A percentile compares a stretch with the other conserved stretches of the same genome.
These are phyloP conservation scores for Struthio camelus DNA, from an alignment of 2,113 vertebrate genomes.

Conservation along the genomic window DNA sequence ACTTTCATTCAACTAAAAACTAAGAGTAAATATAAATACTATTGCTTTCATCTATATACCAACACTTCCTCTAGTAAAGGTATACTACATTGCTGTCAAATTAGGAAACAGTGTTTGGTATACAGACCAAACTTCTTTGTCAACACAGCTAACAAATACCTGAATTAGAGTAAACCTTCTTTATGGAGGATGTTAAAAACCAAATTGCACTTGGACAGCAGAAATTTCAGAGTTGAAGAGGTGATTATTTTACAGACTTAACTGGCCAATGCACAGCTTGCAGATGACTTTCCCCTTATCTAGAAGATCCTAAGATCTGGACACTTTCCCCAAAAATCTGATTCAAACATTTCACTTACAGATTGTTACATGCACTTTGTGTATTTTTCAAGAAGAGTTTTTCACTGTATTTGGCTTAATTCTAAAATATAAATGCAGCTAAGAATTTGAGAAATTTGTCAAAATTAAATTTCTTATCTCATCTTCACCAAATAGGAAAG, in stretches of 20 bases:
- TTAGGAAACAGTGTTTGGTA: background rate
- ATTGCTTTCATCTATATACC: background rate
- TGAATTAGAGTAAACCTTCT: background rate
- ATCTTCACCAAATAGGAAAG: background rate
- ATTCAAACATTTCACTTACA: too few species aligned
- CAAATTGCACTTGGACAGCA: background rate
- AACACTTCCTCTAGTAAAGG: background rate
- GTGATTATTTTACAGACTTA: background rate
- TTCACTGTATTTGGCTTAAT: background rate
- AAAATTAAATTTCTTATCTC: background rate
- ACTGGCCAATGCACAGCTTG: background rate
- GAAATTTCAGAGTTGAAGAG: background rate
- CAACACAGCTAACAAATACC: background rate
- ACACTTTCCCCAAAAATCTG: too few species aligned
- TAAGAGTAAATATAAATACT: background rate
- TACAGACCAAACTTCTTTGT: too few species aligned
- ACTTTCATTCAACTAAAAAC: background rate
- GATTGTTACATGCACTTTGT: too few species aligned
- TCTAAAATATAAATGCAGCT: background rate
- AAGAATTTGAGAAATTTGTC: background rate
- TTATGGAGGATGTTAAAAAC: background rate
- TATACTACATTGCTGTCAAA: background rate
- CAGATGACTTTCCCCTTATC: background rate
- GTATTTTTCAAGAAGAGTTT: too few species aligned
- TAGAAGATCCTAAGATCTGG: background rate